phyloP scores from a whole-genome alignment of 2,888 invertebrate genomes.

The Cistogaster globosa region DNA sequence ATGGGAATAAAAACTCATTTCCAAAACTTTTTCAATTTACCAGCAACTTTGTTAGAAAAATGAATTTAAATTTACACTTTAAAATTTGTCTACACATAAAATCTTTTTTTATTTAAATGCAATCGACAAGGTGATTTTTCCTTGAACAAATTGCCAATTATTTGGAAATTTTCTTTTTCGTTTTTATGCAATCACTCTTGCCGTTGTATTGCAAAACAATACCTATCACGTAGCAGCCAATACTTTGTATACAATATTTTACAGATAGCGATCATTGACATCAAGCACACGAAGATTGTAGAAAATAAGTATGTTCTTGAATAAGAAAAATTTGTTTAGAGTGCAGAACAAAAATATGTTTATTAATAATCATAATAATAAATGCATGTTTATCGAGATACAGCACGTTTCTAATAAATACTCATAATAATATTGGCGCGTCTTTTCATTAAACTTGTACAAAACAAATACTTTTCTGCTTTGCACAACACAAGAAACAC shows the following conservation, averaged over 20 bases:
- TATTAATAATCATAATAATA: constrained; percentile 63
- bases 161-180: constrained; percentile 46
- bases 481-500: neutral
- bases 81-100: constrained; percentile 41
- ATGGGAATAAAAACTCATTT: too few species aligned
- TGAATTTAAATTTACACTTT: too few species aligned
- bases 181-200: neutral
- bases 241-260: constrained; percentile 27
- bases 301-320: constrained; percentile 9
- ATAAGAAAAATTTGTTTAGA: neutral
- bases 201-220: constrained; percentile 34
- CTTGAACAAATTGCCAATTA: constrained; percentile 67
- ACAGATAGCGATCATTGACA: constrained; percentile 68
- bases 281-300: constrained; percentile 37
- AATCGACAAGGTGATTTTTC: constrained; percentile 9
- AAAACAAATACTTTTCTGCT: neutral
- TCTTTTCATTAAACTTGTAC: constrained; percentile 61
- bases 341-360: constrained; percentile 40
- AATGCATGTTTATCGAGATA: constrained; percentile 79
- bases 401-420: constrained; percentile 82
- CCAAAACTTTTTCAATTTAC: too few species aligned
- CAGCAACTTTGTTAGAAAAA: too few species aligned
- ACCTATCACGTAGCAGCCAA: constrained; percentile 53
- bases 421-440: constrained; percentile 74
- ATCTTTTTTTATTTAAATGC: constrained; percentile 16